Conservation (phyloP, 2,113 vertebrate species). For the Accipiter virgatus region DNA sequence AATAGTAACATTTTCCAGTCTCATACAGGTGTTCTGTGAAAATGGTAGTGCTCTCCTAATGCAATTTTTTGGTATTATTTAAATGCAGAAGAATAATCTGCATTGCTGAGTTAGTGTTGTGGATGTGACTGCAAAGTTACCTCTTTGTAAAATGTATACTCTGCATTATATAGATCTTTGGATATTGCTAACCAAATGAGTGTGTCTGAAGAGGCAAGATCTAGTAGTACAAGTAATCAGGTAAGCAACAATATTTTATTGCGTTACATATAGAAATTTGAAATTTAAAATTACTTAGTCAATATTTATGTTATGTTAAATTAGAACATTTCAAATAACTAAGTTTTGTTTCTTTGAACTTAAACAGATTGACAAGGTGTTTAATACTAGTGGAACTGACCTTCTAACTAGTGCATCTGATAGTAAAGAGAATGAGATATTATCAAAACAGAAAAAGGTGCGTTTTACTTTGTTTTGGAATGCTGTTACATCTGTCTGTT, state of each 20-base stretch:
- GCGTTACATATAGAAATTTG: not conserved
- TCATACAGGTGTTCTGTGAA: not conserved
- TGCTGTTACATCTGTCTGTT: not conserved
- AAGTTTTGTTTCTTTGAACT: not conserved
- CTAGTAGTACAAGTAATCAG: slow-evolving; percentile 77
- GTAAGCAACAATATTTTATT: slow-evolving; percentile 65
- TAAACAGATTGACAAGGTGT: slow-evolving; percentile 88
- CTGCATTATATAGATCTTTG: slow-evolving; percentile 72
- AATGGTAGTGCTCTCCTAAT: not conserved
- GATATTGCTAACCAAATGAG: slow-evolving; percentile 85
- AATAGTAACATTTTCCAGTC: not conserved
- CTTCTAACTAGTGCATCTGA: slow-evolving; percentile 78
- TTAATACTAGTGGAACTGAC: slow-evolving; percentile 76
- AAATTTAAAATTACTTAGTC: not conserved
- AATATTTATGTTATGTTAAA: not conserved
- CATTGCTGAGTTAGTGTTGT: not conserved
- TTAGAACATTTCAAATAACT: not conserved
- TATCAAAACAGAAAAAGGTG: slow-evolving; percentile 83
- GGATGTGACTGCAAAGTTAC: not conserved
- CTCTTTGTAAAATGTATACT: not conserved
- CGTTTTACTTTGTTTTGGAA: not conserved
- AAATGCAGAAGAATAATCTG: not conserved
- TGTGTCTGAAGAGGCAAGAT: slow-evolving; percentile 80
- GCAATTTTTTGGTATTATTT: not conserved
- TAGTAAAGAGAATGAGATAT: slow-evolving; percentile 83